These are phyloP conservation scores for Andrena trimmerana DNA, from an alignment of 2,888 invertebrate genomes.

Conservation along the genomic window DNA sequence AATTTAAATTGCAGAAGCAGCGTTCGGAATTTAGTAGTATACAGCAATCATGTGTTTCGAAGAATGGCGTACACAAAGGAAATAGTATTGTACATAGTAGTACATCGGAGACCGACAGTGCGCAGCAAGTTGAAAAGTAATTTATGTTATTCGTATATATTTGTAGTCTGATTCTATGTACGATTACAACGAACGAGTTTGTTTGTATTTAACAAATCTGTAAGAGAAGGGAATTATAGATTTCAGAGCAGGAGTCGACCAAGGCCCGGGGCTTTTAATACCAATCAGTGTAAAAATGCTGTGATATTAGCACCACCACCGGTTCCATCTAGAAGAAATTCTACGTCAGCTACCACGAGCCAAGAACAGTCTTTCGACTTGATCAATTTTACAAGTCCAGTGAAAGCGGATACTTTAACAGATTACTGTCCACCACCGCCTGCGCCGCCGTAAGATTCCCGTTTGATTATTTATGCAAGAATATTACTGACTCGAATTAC, in stretches of 20 bases:
- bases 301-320: conserved; percentile 86
- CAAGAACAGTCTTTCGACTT: conserved; percentile 78
- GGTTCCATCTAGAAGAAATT: conserved; percentile 83
- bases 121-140: conserved; percentile 77
- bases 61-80: conserved; percentile 62
- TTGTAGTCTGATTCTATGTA: neutral
- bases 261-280: conserved; percentile 87
- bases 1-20: conserved; percentile 91
- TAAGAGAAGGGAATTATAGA: conserved; percentile 73
- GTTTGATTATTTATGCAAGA: conserved; percentile 1
- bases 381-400: conserved; percentile 84
- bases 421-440: conserved; percentile 80
- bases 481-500: neutral
- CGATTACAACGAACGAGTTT: neutral
- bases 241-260: conserved; percentile 87
- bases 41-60: conserved; percentile 61
- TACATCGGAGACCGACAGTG: conserved; percentile 75
- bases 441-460: conserved; percentile 78
- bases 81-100: conserved; percentile 56
- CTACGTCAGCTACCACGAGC: conserved; percentile 77
- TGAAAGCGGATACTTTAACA: conserved; percentile 80
- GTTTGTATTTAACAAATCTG: neutral
- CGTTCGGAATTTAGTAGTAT: conserved; percentile 75
- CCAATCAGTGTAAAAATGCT: conserved; percentile 84
- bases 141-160: neutral